Conservation (phyloP, 2,113 vertebrate genomes). For the Crotalus horridus region DNA sequence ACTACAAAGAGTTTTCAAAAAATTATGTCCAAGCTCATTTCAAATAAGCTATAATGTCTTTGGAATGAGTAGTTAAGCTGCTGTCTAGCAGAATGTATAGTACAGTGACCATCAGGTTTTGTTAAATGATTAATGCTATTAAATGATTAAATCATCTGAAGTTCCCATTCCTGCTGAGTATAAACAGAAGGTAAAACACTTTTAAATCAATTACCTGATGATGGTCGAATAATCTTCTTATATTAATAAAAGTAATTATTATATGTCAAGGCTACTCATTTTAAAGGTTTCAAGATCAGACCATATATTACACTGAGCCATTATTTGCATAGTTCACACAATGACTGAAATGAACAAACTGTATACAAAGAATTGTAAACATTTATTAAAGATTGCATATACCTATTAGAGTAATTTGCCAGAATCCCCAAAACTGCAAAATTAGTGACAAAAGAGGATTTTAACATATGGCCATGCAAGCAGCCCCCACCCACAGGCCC, state of each 20-base stretch:
- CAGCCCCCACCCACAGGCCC: not conserved
- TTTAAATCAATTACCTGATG: constrained; percentile 66
- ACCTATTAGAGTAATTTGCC: not conserved
- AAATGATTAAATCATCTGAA: constrained; percentile 51
- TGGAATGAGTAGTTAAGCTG: constrained; percentile 16
- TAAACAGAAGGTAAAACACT: constrained; percentile 62
- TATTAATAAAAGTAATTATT: constrained; percentile 63
- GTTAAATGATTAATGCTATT: constrained; percentile 57
- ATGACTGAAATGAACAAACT: not conserved
- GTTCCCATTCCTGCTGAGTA: constrained; percentile 43
- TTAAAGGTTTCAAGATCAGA: constrained; percentile 65
- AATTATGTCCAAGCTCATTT: not conserved
- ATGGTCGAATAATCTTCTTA: constrained; percentile 68
- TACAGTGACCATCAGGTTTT: constrained; percentile 43
- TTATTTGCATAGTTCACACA: constrained; percentile 9
- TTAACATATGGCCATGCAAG: not conserved
- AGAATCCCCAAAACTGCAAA: not conserved
- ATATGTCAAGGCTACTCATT: constrained; percentile 53
- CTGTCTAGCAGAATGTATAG: constrained; percentile 33
- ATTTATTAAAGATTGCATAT: not conserved
- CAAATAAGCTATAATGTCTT: constrained; percentile 7
- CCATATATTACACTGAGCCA: constrained; percentile 42
- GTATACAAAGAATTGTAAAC: not conserved
- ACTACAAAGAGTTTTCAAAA: constrained; percentile 11
- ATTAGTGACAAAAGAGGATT: constrained; percentile 3